Percentiles rank a stretch among this genome's conserved stretches.
Conservation (phyloP, 2,888 invertebrate species). For the Monoplex corrugatus region DNA sequence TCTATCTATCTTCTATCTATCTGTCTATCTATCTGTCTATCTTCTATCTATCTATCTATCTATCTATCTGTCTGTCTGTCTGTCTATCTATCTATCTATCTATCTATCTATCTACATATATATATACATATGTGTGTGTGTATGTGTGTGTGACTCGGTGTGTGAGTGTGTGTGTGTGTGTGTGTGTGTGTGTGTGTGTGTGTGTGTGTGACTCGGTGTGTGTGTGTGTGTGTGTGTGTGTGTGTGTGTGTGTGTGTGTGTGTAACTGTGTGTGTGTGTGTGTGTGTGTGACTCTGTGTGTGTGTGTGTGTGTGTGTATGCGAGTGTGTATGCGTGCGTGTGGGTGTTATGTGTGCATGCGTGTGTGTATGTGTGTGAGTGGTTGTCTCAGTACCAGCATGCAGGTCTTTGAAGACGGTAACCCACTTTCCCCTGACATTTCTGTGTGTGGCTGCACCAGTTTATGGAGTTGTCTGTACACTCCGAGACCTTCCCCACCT, state of each 20-base stretch:
- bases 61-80: not conserved
- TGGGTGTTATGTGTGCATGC: not conserved
- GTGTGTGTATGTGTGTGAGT: not conserved
- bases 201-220: not conserved
- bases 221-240: slow-evolving; percentile 1
- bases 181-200: slow-evolving; percentile 1
- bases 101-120: not conserved
- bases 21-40: too few relatives aligned
- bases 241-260: slow-evolving; percentile 1
- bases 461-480: too few relatives aligned
- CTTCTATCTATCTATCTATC: too few relatives aligned
- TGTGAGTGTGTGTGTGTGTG: not conserved
- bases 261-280: not conserved
- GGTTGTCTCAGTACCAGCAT: too few relatives aligned
- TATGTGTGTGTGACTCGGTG: not conserved
- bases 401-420: too few relatives aligned
- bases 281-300: not conserved
- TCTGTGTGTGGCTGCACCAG: too few relatives aligned
- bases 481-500: too few relatives aligned
- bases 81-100: not conserved
- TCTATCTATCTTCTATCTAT: too few relatives aligned
- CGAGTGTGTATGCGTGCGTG: not conserved
- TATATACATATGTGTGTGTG: not conserved
- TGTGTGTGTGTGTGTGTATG: not conserved
- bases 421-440: too few relatives aligned